phyloP scores from a whole-genome alignment of 2,113 vertebrate species.

The Nothocercus nigrocapillus region DNA sequence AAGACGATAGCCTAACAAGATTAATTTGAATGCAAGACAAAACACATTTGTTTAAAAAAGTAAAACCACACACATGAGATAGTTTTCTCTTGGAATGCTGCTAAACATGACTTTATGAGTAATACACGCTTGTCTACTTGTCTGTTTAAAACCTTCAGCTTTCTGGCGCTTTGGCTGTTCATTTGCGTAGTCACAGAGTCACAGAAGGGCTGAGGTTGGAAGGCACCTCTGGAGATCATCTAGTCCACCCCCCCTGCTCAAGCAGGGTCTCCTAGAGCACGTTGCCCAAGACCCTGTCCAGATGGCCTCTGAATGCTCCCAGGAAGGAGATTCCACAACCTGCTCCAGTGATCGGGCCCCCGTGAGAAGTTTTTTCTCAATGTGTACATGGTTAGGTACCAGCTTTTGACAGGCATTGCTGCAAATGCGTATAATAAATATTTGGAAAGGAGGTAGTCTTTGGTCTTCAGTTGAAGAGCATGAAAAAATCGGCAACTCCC shows the following conservation, averaged over 20 bases:
- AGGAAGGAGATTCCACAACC: too few species aligned
- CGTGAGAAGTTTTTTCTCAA: neutral
- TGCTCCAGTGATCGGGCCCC: too few species aligned
- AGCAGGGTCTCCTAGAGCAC: too few species aligned
- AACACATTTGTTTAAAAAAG: conserved; percentile 14
- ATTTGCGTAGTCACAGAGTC: neutral
- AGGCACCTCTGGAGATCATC: too few species aligned
- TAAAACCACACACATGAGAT: neutral
- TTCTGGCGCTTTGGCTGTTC: conserved; percentile 1
- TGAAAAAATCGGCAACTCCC: neutral
- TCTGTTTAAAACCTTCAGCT: neutral
- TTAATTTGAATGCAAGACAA: conserved; percentile 59
- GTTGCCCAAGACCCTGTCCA: too few species aligned
- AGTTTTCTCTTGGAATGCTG: conserved; percentile 59
- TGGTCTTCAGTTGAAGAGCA: neutral
- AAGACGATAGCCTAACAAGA: neutral
- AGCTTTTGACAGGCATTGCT: neutral
- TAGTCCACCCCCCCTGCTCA: too few species aligned
- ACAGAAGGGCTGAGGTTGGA: too few species aligned
- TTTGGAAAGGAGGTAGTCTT: neutral
- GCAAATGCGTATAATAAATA: neutral
- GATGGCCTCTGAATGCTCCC: too few species aligned
- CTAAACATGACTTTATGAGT: conserved; percentile 52
- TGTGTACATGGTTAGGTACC: neutral
- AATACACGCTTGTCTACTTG: conserved; percentile 20